Conservation (phyloP, 2,797 vertebrate genomes). For the Notamacropus eugenii region DNA sequence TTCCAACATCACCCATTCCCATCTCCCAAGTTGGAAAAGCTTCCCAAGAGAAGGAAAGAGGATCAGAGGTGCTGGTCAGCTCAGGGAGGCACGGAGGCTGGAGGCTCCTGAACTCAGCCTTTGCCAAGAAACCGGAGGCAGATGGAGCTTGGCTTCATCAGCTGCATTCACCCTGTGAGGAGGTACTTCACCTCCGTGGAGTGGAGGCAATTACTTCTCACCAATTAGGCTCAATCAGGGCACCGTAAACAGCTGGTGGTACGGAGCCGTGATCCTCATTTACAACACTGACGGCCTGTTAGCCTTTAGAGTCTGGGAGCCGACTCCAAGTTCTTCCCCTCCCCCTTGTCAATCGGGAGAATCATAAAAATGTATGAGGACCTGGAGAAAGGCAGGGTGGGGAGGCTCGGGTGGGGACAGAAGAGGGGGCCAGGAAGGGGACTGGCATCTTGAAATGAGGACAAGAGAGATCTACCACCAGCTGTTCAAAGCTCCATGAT, state of each 20-base stretch:
- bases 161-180: slow-evolving; percentile 74
- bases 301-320: slow-evolving; percentile 76
- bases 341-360: slow-evolving; percentile 60
- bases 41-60: neutral
- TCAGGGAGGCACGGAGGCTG: neutral
- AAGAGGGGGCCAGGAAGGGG: slow-evolving; percentile 61
- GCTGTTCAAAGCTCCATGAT: slow-evolving; percentile 78
- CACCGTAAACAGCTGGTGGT: slow-evolving; percentile 79
- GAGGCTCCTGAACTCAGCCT: neutral
- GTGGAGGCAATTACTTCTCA: slow-evolving; percentile 79
- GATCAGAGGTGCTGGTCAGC: neutral
- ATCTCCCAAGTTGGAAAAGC: no score
- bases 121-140: neutral
- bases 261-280: slow-evolving; percentile 80
- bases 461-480: slow-evolving; percentile 71
- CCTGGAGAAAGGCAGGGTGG: neutral
- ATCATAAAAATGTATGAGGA: slow-evolving; percentile 78
- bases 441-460: slow-evolving; percentile 73
- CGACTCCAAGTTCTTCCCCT: slow-evolving; percentile 54
- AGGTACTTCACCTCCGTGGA: slow-evolving; percentile 73
- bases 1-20: neutral
- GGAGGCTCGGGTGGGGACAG: neutral
- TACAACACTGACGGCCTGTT: slow-evolving; percentile 78
- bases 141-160: slow-evolving; percentile 75
- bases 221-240: slow-evolving; percentile 80